Conservation (phyloP, 2,797 vertebrate genomes). For the Gambusia yucatana region DNA sequence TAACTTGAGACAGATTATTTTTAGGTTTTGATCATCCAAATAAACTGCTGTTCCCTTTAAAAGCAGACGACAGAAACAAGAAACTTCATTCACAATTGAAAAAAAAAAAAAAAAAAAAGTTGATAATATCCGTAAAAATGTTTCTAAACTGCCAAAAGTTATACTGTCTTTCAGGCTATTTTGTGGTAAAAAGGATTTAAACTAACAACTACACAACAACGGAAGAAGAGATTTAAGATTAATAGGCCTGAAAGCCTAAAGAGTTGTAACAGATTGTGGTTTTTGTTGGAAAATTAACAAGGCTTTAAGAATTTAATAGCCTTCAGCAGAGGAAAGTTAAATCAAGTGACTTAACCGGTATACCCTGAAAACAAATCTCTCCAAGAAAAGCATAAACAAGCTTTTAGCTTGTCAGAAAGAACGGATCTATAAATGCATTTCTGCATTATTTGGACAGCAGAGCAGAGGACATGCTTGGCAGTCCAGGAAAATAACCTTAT, state of each 20-base stretch:
- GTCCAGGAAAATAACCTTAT: background rate
- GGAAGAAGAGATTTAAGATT: background rate
- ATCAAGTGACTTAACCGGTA: background rate
- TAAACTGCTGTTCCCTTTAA: background rate
- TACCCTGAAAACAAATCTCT: background rate
- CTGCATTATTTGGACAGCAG: background rate
- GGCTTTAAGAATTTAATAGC: background rate
- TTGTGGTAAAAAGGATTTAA: background rate
- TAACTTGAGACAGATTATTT: background rate
- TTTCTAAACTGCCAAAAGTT: background rate
- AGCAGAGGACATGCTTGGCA: background rate
- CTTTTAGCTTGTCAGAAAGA: background rate
- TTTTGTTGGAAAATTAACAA: background rate
- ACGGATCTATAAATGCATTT: background rate
- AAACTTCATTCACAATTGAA: background rate
- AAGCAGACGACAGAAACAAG: background rate
- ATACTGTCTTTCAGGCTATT: no score
- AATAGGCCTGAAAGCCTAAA: no score
- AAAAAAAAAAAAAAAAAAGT: background rate
- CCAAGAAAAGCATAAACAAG: background rate
- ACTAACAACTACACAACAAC: background rate
- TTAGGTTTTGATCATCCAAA: background rate
- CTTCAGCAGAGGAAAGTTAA: background rate
- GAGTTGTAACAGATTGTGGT: background rate
- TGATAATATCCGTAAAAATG: background rate